Evolutionary conservation across 2,888 invertebrate genomes (phyloP).

Genomic region (Minunthozetes semirufus): DNA sequence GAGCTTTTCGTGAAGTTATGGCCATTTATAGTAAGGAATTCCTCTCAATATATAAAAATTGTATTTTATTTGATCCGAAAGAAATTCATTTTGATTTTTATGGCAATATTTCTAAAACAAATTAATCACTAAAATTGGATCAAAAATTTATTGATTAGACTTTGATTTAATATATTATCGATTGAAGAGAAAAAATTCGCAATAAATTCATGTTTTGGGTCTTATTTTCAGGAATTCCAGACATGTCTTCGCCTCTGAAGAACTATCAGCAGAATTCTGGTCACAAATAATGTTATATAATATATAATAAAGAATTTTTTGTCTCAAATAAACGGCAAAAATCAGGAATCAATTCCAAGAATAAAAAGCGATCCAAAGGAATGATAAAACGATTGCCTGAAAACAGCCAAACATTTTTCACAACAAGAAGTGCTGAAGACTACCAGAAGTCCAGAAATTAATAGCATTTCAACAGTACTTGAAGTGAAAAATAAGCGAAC

Average conservation of each 20-base stretch:
- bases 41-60: too few species aligned
- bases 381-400: not conserved
- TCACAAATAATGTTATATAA: not conserved
- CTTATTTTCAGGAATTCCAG: not conserved
- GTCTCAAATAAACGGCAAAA: not conserved
- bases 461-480: not conserved
- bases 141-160: too few species aligned
- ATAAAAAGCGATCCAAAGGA: not conserved
- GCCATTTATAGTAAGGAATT: too few species aligned
- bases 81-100: too few species aligned
- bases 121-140: too few species aligned
- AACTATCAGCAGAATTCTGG: not conserved
- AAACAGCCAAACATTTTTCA: not conserved
- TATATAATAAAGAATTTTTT: not conserved
- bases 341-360: not conserved
- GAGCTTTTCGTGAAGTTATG: too few species aligned
- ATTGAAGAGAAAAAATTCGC: not conserved
- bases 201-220: not conserved
- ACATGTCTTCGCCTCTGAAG: not conserved
- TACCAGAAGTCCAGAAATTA: not conserved
- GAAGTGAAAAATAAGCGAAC: not conserved
- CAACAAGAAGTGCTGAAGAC: not conserved
- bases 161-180: not conserved
- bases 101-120: too few species aligned
- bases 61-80: too few species aligned